Evolutionary conservation across 2,888 invertebrate species (phyloP), one percentile per base, ranked within the genome.

Genomic region (Hoplodrina blanda): DNA sequence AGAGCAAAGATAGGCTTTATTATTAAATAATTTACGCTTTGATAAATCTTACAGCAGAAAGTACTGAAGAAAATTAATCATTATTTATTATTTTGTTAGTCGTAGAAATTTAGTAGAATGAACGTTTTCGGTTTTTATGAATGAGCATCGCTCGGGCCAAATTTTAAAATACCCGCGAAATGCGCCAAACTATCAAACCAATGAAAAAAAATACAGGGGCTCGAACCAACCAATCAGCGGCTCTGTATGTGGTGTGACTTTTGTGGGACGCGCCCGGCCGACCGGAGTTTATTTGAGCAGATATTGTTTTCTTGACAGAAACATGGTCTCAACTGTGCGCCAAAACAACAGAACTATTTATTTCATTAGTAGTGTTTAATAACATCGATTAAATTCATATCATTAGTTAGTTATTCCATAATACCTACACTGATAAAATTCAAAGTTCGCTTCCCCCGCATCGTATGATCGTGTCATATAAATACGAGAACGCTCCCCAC

Each of bases 391-490:
- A 83, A 85, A 85, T 82, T 72, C 60, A 73, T 83, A 85, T 85
- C 82, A 88, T 85, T 88, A 87, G 76, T 85, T 83, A 88, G 84
- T 74, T 80, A 83, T 83, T 85, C 81, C 52, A 62, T 72, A 73
- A 75, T 85, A 83, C 76, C 78, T 85, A 89, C 71, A 87, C 75
- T 88, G 89, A 91, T 91, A 91, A 91, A 90, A 91, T 91, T 84
- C 89, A 89, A 90, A 91, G 90, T 91, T 89, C 86, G 88, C 89
- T 89, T 92, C 90, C 92, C 91, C 93, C 92, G 94, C 94, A 94
- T 96, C 95, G 93, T 94, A 95, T 84, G 95, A 95, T 94, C 92
- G 89, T 89, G 92, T 92, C 93, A 91, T 95, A 95, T 95, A 95
- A 95, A 95, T 91, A 90, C 90, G 85, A 86, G 87, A 83, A 80